Percentiles rank a stretch among this genome's conserved stretches.
phyloP scores from a whole-genome alignment of 2,888 invertebrate species.

The Microplitis manilae region DNA sequence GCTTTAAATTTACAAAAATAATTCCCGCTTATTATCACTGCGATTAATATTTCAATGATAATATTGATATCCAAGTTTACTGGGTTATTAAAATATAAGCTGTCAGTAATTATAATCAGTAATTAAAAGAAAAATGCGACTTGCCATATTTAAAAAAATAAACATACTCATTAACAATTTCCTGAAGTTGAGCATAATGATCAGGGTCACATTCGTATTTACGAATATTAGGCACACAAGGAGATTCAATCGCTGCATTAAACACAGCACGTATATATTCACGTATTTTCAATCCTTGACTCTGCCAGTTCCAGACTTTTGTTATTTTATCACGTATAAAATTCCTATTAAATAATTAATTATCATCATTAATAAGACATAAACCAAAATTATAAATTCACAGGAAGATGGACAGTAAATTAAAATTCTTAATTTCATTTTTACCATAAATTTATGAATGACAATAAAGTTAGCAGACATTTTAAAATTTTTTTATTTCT shows the following conservation, averaged over 20 bases:
- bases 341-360: conserved; percentile 52
- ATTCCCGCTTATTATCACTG: too few relatives aligned
- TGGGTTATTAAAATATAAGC: too few relatives aligned
- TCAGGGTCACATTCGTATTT: conserved; percentile 55
- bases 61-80: too few relatives aligned
- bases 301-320: conserved; percentile 71
- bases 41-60: too few relatives aligned
- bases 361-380: background rate
- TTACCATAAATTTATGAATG: too few relatives aligned
- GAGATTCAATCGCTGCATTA: conserved; percentile 64
- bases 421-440: too few relatives aligned
- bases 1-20: too few relatives aligned
- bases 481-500: too few relatives aligned
- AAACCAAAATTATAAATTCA: background rate
- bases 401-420: too few relatives aligned
- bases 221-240: conserved; percentile 52
- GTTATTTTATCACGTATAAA: conserved; percentile 66
- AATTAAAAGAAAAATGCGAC: background rate
- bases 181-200: conserved; percentile 64
- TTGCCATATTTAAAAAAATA: background rate
- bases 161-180: conserved; percentile 72
- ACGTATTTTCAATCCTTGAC: conserved; percentile 72
- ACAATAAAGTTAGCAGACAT: too few relatives aligned
- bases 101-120: too few relatives aligned
- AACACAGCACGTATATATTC: conserved; percentile 72